Conservation (phyloP, 2,113 vertebrate genomes). For the Oreochromis tanganicae region DNA sequence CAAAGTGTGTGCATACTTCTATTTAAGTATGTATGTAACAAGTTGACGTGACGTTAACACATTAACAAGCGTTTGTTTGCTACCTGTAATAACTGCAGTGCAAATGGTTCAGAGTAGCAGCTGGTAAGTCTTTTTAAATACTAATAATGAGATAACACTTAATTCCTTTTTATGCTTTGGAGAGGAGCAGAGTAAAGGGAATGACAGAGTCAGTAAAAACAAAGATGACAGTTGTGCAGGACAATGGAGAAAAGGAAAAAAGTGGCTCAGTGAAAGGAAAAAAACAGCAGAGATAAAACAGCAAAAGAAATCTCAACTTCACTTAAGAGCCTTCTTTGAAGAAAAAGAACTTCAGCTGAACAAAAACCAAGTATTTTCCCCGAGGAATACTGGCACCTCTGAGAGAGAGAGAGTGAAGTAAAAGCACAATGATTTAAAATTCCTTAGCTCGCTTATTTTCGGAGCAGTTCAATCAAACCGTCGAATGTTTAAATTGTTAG, state of each 20-base stretch:
- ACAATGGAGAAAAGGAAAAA: not conserved
- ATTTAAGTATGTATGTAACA: not conserved
- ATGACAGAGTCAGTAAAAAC: not conserved
- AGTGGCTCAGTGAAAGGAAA: not conserved
- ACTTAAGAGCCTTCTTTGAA: not conserved
- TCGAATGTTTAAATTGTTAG: conserved; percentile 14
- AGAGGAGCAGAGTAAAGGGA: not conserved
- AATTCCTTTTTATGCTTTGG: not conserved
- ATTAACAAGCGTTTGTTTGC: not conserved
- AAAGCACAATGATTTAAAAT: conserved; percentile 4
- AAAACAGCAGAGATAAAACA: not conserved
- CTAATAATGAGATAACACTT: not conserved
- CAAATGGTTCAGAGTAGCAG: not conserved
- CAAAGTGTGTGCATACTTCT: not conserved
- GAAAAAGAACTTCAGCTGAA: not conserved
- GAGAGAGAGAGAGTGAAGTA: not conserved
- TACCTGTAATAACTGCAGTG: not conserved
- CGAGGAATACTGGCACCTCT: not conserved
- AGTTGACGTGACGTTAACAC: not conserved
- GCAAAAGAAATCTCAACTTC: not conserved
- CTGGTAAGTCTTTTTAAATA: not conserved
- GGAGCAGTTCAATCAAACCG: conserved; percentile 21
- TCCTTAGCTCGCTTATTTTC: conserved; percentile 14
- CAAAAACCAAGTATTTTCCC: not conserved
- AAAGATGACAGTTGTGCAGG: not conserved